A percentile compares a stretch with the other conserved stretches of the same genome.
Evolutionary conservation across 64 coral and sea anemone genomes (phyloP).

Genomic region (Catalaphyllia jardinei): DNA sequence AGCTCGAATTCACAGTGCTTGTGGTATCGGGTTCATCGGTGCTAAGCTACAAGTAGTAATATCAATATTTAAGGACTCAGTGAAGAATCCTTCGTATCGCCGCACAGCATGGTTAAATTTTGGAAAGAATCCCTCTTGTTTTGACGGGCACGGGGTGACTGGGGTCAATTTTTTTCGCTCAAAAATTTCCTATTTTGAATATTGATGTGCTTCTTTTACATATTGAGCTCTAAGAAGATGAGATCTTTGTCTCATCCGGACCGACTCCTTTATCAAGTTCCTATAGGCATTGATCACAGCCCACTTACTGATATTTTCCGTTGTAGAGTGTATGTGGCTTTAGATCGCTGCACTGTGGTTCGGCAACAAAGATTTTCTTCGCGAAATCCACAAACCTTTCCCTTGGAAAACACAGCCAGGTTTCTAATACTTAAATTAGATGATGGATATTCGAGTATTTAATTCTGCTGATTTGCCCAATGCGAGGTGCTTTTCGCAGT

Average conservation of each 20-base stretch:
- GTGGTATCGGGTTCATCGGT: not conserved
- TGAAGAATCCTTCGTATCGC: not conserved
- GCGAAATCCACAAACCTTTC: not conserved
- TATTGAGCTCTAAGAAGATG: not conserved
- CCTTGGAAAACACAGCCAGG: not conserved
- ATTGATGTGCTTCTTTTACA: not conserved
- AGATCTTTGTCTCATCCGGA: not conserved
- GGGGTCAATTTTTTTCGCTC: not conserved
- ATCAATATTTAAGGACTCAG: not conserved
- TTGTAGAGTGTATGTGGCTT: not conserved
- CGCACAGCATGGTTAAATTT: not conserved
- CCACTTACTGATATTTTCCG: not conserved
- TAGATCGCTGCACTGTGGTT: not conserved
- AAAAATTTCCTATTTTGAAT: not conserved
- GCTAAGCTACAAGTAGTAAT: not conserved
- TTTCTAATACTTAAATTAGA: slow-evolving; percentile 1
- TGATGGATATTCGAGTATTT: not conserved
- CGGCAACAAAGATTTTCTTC: not conserved
- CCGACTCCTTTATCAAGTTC: not conserved
- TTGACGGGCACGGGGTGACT: not conserved
- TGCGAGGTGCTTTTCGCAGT: not conserved
- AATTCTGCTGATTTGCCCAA: not conserved
- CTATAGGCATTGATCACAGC: slow-evolving; percentile 1
- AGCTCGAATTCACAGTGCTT: not conserved
- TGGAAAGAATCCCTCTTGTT: not conserved